A percentile compares a stretch with the other conserved stretches of the same genome.
These are phyloP conservation scores for Temnothorax curvispinosus DNA, from an alignment of 1,140 invertebrate species.

Conservation along the genomic window DNA sequence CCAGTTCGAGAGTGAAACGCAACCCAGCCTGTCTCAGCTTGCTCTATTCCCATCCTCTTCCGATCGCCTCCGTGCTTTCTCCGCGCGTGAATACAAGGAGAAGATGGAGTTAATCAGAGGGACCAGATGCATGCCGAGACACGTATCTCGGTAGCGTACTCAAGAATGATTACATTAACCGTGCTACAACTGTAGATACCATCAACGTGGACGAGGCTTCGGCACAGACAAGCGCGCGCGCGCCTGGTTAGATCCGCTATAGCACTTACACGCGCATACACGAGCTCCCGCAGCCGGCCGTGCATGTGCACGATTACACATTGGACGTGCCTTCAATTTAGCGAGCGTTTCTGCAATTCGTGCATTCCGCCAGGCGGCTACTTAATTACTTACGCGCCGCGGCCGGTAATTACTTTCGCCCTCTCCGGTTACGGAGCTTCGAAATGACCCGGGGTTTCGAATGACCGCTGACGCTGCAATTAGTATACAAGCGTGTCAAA, in stretches of 20 bases:
- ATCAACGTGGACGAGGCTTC: conserved; percentile 58
- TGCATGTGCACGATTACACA: conserved; percentile 21
- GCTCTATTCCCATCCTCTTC: background rate
- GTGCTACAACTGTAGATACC: conserved; percentile 18
- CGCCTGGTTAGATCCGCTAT: background rate
- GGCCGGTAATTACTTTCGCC: conserved; percentile 74
- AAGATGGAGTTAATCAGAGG: conserved; percentile 67
- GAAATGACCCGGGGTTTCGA: conserved; percentile 60
- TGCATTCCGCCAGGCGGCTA: conserved; percentile 65
- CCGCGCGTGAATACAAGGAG: conserved; percentile 32
- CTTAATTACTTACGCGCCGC: conserved; percentile 74
- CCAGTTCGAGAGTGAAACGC: conserved; percentile 32
- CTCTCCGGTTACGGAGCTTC: conserved; percentile 55
- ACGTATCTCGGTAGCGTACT: conserved; percentile 60
- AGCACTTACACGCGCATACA: background rate
- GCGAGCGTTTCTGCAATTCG: conserved; percentile 66
- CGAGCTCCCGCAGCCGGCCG: background rate
- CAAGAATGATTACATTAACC: conserved; percentile 72
- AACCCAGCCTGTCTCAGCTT: background rate
- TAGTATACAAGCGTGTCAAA: conserved; percentile 50
- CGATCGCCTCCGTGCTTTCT: background rate
- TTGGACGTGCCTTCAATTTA: conserved; percentile 68
- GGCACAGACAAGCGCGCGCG: conserved; percentile 5
- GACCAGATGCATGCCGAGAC: conserved; percentile 64
- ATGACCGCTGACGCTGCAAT: conserved; percentile 67